Percentiles rank a stretch among this genome's conserved stretches.
phyloP scores from a whole-genome alignment of 2,797 vertebrate genomes.

The Epinephelus awoara region DNA sequence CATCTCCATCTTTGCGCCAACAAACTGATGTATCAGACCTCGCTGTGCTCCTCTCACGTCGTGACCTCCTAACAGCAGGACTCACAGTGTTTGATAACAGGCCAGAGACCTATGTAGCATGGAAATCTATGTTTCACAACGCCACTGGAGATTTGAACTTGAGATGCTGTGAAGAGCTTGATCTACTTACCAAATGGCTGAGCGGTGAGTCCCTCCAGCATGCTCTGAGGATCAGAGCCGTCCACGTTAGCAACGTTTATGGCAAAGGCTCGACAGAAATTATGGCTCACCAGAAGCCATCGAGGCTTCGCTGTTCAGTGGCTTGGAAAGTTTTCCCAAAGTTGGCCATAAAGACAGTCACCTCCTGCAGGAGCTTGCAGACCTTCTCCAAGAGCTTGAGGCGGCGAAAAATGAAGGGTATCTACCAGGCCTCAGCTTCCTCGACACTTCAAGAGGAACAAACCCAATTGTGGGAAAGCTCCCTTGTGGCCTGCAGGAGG shows the following conservation, averaged over 20 bases:
- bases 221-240: constrained; percentile 22
- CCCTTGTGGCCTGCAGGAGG: too few relatives aligned
- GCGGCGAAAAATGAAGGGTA: too few relatives aligned
- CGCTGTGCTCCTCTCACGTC: constrained; percentile 12
- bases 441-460: too few relatives aligned
- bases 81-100: constrained; percentile 45
- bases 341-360: too few relatives aligned
- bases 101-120: constrained; percentile 32
- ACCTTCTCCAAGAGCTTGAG: too few relatives aligned
- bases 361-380: too few relatives aligned
- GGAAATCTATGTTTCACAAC: constrained; percentile 36
- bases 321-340: too few relatives aligned
- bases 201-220: constrained; percentile 28
- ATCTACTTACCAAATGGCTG: constrained; percentile 42
- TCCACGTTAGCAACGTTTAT: constrained; percentile 14
- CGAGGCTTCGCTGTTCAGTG: constrained; percentile 17
- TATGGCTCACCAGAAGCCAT: constrained; percentile 39
- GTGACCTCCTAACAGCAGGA: constrained; percentile 8
- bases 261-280: constrained; percentile 6
- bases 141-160: constrained; percentile 31
- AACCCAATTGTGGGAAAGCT: too few relatives aligned
- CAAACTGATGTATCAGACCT: constrained; percentile 34
- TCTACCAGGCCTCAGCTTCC: too few relatives aligned
- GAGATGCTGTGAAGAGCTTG: constrained; percentile 11
- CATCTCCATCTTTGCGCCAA: neutral